Evolutionary conservation across 2,888 invertebrate genomes (phyloP).

Genomic region (Pristionchus maxplancki): DNA sequence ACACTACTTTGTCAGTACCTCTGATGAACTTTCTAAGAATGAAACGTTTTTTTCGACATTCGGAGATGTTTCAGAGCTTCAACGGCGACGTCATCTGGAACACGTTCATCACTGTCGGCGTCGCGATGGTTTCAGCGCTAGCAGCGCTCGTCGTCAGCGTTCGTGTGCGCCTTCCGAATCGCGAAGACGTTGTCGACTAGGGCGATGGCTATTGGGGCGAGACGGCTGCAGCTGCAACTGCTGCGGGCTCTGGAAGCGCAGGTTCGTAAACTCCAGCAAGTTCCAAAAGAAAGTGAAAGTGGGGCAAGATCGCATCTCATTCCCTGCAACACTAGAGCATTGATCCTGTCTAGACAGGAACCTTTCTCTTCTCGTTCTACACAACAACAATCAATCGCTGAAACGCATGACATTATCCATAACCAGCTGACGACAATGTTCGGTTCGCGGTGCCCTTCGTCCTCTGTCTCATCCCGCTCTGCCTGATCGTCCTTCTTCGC

Average conservation of each 20-base stretch:
- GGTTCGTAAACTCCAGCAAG: neutral
- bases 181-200: neutral
- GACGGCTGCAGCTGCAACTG: neutral
- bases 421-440: too few relatives aligned
- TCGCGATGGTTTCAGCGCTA: neutral
- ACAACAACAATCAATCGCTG: too few relatives aligned
- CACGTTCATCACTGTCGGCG: neutral
- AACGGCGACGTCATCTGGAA: neutral
- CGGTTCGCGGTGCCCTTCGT: neutral
- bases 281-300: too few relatives aligned
- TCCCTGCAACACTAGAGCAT: too few relatives aligned
- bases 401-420: too few relatives aligned
- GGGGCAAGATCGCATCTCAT: too few relatives aligned
- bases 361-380: too few relatives aligned
- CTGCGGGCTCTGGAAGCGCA: neutral
- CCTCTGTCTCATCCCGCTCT: neutral
- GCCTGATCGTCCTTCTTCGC: neutral
- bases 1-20: neutral
- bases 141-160: neutral
- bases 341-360: too few relatives aligned
- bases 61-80: neutral
- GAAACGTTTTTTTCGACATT: neutral
- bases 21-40: too few relatives aligned
- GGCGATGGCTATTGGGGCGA: neutral
- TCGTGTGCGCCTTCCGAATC: neutral